These are phyloP conservation scores for Beris morrisii DNA, from an alignment of 2,888 invertebrate genomes.

Conservation along the genomic window DNA sequence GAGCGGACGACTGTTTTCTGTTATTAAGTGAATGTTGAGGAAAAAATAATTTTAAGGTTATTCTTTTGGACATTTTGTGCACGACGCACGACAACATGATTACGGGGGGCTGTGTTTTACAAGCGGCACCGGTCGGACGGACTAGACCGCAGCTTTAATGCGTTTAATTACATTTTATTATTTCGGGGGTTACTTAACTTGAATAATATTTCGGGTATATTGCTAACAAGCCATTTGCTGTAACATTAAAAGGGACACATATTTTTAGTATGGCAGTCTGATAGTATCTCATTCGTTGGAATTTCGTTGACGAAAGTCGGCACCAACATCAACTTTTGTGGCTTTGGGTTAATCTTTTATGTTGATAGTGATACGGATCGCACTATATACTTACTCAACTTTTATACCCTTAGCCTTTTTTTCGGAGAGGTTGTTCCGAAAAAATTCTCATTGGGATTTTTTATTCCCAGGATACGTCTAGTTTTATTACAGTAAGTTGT, in stretches of 20 bases:
- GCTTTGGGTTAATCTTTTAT: constrained; percentile 25
- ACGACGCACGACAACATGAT: background rate
- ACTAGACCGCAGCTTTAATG: constrained; percentile 1
- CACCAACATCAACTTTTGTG: constrained; percentile 2
- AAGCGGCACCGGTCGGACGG: background rate
- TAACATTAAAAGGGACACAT: constrained; percentile 18
- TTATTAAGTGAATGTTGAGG: constrained; percentile 11
- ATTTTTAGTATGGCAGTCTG: constrained; percentile 4
- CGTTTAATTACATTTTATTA: constrained; percentile 26
- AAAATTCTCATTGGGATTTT: no score
- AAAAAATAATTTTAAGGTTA: background rate
- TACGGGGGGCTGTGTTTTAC: background rate
- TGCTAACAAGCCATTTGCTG: constrained; percentile 18
- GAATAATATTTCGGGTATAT: background rate
- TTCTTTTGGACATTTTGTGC: background rate
- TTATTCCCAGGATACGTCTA: no score
- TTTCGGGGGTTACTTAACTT: background rate
- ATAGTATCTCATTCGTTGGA: constrained; percentile 8
- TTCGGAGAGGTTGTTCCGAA: no score
- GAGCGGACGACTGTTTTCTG: constrained; percentile 23
- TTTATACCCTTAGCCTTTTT: no score
- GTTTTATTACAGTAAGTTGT: no score
- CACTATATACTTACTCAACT: background rate
- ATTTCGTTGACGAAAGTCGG: no score
- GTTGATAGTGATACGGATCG: constrained; percentile 8